Conservation (phyloP, 2,888 invertebrate genomes). For the Diarsia dahlii region DNA sequence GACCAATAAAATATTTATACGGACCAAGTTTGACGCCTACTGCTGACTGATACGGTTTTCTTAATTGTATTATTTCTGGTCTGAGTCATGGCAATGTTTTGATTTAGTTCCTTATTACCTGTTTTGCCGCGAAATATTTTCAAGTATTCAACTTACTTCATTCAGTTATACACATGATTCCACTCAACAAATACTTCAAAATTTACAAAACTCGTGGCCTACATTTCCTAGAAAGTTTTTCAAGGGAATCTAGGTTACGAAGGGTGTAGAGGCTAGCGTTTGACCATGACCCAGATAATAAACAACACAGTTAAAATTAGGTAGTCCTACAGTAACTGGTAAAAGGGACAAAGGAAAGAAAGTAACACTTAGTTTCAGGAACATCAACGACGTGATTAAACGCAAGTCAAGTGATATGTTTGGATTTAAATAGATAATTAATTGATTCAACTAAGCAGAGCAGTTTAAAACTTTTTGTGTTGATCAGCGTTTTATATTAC, state of each 20-base stretch:
- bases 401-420: background rate
- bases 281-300: constrained; percentile 1
- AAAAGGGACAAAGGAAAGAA: background rate
- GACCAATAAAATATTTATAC: constrained; percentile 34
- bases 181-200: background rate
- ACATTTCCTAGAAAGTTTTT: background rate
- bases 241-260: background rate
- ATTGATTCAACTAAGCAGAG: too few species aligned
- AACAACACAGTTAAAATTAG: background rate
- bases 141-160: background rate
- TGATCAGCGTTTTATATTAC: too few species aligned
- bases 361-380: background rate
- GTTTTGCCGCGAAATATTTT: background rate
- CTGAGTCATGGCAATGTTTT: background rate
- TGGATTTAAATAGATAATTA: background rate
- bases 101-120: background rate
- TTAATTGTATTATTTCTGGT: background rate
- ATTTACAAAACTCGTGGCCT: background rate
- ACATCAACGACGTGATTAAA: background rate
- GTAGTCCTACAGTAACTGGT: background rate
- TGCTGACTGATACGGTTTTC: background rate
- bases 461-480: background rate
- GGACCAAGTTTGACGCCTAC: constrained; percentile 19
- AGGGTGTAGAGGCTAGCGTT: background rate
- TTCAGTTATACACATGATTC: background rate